phyloP scores from a whole-genome alignment of 2,888 invertebrate species.

The Noctua comes region DNA sequence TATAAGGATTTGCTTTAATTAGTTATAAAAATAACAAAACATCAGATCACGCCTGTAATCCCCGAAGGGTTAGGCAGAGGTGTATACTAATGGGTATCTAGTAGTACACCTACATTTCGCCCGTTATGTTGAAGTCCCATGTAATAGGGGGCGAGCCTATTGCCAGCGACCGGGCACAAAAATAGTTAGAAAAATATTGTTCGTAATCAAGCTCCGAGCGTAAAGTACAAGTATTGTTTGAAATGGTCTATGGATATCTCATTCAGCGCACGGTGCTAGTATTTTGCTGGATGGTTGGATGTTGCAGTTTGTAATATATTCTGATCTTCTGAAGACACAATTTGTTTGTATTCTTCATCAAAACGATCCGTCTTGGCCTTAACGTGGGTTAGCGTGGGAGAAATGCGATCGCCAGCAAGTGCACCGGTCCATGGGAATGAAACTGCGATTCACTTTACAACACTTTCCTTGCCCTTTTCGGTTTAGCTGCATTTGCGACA shows the following conservation, averaged over 20 bases:
- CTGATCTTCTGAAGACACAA: neutral
- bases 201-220: too few relatives aligned
- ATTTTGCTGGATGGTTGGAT: neutral
- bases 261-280: neutral
- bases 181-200: too few relatives aligned
- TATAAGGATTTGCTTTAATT: neutral
- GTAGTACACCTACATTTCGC: too few relatives aligned
- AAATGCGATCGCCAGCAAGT: constrained; percentile 43
- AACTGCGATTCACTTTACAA: constrained; percentile 21
- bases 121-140: too few relatives aligned
- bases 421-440: constrained; percentile 57
- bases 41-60: too few relatives aligned
- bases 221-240: neutral
- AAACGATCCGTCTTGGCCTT: constrained; percentile 44
- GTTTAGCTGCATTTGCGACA: constrained; percentile 2
- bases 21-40: neutral
- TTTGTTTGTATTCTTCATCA: neutral
- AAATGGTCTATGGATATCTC: neutral
- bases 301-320: neutral
- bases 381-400: constrained; percentile 59
- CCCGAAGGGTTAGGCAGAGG: too few relatives aligned
- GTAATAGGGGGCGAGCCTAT: too few relatives aligned
- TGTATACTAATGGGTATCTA: too few relatives aligned
- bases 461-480: constrained; percentile 30
- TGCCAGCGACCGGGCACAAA: too few relatives aligned